phyloP scores from a whole-genome alignment of 2,888 invertebrate species.

The Crocallis elinguaria region DNA sequence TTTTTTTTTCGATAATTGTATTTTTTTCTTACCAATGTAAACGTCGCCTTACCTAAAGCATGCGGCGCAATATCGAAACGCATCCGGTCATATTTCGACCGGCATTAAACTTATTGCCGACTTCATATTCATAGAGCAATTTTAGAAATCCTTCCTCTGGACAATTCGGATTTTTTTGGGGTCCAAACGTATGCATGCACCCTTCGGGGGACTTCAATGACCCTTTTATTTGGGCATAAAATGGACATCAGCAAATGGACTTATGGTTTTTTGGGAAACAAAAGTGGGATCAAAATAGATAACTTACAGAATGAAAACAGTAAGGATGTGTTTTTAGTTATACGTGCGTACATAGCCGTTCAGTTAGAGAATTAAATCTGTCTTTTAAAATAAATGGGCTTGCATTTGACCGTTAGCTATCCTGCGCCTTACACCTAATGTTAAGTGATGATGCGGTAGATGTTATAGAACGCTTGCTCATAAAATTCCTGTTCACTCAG shows the following conservation, averaged over 20 bases:
- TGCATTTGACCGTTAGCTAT: too few relatives aligned
- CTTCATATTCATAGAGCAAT: conserved; percentile 81
- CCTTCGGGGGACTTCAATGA: conserved; percentile 30
- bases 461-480: too few relatives aligned
- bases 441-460: too few relatives aligned
- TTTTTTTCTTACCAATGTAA: conserved; percentile 35
- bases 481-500: too few relatives aligned
- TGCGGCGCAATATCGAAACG: conserved; percentile 61
- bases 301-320: background rate
- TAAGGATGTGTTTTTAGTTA: background rate
- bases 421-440: too few relatives aligned
- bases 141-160: conserved; percentile 69
- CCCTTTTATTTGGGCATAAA: conserved; percentile 31
- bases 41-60: conserved; percentile 44
- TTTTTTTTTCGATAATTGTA: too few relatives aligned
- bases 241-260: conserved; percentile 25
- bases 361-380: too few relatives aligned
- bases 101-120: conserved; percentile 74
- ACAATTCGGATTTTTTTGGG: conserved; percentile 38
- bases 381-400: too few relatives aligned
- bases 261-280: conserved; percentile 22
- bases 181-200: conserved; percentile 34
- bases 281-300: background rate
- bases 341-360: too few relatives aligned
- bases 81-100: conserved; percentile 74